Percentiles rank a stretch among this genome's conserved stretches.
phyloP scores from a whole-genome alignment of 1,140 invertebrate genomes.

The Notospermus geniculatus region DNA sequence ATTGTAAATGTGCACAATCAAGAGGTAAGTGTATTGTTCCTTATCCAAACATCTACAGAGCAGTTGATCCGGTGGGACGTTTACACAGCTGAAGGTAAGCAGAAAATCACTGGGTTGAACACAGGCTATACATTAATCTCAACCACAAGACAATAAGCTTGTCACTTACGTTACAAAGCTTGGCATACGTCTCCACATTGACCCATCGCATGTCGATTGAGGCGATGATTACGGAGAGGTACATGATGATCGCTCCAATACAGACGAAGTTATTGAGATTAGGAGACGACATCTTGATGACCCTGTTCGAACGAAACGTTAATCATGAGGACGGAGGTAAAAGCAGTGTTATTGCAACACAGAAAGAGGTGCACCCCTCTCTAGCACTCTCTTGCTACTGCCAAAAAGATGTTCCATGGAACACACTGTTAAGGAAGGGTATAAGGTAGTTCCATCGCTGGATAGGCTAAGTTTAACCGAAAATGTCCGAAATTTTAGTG shows the following conservation, averaged over 20 bases:
- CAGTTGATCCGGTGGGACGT: no score
- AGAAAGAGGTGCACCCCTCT: slow-evolving; percentile 10
- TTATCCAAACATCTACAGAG: no score
- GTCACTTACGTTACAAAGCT: slow-evolving; percentile 69
- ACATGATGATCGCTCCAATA: slow-evolving; percentile 83
- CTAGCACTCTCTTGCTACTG: slow-evolving; percentile 90
- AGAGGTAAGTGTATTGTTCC: no score
- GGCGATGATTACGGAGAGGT: slow-evolving; percentile 82
- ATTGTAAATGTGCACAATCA: no score
- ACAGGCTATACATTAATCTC: no score
- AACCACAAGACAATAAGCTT: background rate
- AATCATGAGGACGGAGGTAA: background rate
- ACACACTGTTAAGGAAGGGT: no score
- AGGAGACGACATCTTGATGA: slow-evolving; percentile 92
- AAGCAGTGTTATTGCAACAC: background rate
- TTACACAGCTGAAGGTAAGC: no score
- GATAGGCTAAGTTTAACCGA: no score
- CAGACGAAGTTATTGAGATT: slow-evolving; percentile 95
- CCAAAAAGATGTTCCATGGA: slow-evolving; percentile 80
- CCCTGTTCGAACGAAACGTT: slow-evolving; percentile 62
- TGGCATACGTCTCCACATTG: slow-evolving; percentile 68
- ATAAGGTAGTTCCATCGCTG: no score
- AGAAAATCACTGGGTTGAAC: no score
- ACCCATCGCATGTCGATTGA: slow-evolving; percentile 61
- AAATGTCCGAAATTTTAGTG: no score